Evolutionary conservation across 2,888 invertebrate species (phyloP), one percentile per base, ranked within the genome.

Genomic region (Eremobia ochroleuca): DNA sequence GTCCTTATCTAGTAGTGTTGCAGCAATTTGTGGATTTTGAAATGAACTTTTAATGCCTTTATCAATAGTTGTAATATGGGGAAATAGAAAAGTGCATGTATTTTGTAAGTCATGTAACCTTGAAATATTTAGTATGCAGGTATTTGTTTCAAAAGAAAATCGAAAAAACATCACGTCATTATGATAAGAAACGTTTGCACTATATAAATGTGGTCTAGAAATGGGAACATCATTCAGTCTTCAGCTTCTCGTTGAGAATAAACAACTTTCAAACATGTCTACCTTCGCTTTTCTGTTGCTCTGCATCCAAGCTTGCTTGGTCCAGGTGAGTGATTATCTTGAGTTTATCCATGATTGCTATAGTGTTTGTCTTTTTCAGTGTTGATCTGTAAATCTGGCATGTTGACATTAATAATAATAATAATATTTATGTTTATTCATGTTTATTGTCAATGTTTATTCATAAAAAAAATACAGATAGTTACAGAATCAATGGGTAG

Each of bases 271-370:
- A 11, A 52, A 25, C 25, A 52, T 52, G 52, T n/a, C 52, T 52
- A n/a, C 52, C 11, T 43, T 66, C 21, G 28, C 66, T 43, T 28
- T 66, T 66, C 28, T 66, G 66, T 21, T 66, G 11, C 43, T 66
- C 43, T 66, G 66, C 66, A 66, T 66, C 28, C 66, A 66, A 66
- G 66, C 66, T 31, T 66, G 66, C 66, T 66, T 66, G 66, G 43
- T 28, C 43, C 65, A 43, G 65, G 43, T 66, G 43, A 46, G 43
- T 6, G 52, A 43, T 13, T 43, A 3, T 13, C 13, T 13, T 13
- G 13, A 13, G 13, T 43, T 43, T n/a, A n/a, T n/a, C n/a, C n/a
- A n/a, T n/a, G n/a, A n/a, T n/a, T n/a, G n/a, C n/a, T n/a, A n/a
- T n/a, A n/a, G n/a, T n/a, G n/a, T n/a, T n/a, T n/a, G n/a, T n/a